Evolutionary conservation across 1,140 invertebrate species (phyloP).

Genomic region (Olivierus martensii): DNA sequence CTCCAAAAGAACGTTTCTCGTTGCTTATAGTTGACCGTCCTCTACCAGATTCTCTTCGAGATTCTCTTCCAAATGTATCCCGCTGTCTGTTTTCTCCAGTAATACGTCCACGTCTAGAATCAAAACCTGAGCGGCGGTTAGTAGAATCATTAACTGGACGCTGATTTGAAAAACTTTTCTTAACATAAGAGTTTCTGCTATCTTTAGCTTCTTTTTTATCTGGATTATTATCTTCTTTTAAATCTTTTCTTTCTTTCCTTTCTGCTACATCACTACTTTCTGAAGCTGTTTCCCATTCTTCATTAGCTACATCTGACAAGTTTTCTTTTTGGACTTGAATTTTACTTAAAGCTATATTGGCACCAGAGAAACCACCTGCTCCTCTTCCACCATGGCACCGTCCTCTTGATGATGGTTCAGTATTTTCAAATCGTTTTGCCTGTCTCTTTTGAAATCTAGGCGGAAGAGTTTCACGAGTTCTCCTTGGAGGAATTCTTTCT

Average conservation of each 20-base stretch:
- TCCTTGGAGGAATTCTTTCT: constrained; percentile 12
- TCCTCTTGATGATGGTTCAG: constrained; percentile 21
- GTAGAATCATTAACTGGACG: constrained; percentile 27
- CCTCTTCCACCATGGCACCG: constrained; percentile 24
- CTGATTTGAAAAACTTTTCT: constrained; percentile 33
- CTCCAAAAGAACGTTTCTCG: constrained; percentile 6
- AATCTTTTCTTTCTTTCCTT: constrained; percentile 20
- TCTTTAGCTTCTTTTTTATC: constrained; percentile 17
- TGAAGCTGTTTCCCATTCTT: constrained; percentile 47
- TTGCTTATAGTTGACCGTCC: not conserved
- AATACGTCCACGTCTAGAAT: not conserved
- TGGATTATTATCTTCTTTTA: constrained; percentile 11
- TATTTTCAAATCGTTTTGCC: constrained; percentile 17
- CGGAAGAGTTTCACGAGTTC: constrained; percentile 17
- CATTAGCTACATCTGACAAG: constrained; percentile 36
- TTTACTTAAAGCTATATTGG: constrained; percentile 8
- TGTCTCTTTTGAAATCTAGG: constrained; percentile 21
- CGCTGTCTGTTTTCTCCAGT: constrained; percentile 9
- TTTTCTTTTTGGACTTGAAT: constrained; percentile 26
- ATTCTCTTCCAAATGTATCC: constrained; percentile 10
- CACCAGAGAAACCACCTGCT: constrained; percentile 9
- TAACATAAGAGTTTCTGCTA: constrained; percentile 12
- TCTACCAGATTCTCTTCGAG: constrained; percentile 8
- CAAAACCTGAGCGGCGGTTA: constrained; percentile 1
- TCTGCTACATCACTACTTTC: constrained; percentile 40